These are phyloP conservation scores for Rutilus rutilus DNA, from an alignment of 2,113 vertebrate genomes.

Conservation along the genomic window DNA sequence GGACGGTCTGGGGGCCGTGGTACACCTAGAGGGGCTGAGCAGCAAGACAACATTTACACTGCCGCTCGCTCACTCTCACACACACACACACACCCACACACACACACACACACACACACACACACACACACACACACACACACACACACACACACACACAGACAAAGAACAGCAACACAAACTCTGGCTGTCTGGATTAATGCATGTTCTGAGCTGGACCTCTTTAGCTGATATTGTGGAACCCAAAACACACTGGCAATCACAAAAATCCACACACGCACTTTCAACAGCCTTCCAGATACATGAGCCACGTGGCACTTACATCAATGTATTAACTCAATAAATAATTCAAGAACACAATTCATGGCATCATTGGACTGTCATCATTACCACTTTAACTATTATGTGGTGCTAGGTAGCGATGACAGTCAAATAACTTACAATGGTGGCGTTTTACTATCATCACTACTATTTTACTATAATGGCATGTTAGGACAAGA, in stretches of 20 bases:
- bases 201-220: not conserved
- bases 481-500: constrained; percentile 60
- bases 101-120: constrained; percentile 21
- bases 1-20: constrained; percentile 87
- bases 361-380: not conserved
- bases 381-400: constrained; percentile 3
- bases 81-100: constrained; percentile 34
- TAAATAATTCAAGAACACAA: constrained; percentile 10
- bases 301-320: not conserved
- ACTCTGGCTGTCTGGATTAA: constrained; percentile 6
- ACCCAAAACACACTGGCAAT: not conserved
- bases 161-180: constrained; percentile 24
- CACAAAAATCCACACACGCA: constrained; percentile 12
- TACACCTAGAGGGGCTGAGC: constrained; percentile 93
- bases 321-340: not conserved
- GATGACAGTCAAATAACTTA: not conserved
- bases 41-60: constrained; percentile 71
- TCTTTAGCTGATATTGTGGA: constrained; percentile 1
- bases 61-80: constrained; percentile 11
- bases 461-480: constrained; percentile 44
- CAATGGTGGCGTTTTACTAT: not conserved
- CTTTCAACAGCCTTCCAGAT: constrained; percentile 5
- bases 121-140: constrained; percentile 34
- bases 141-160: constrained; percentile 39
- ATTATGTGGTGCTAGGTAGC: constrained; percentile 51